A percentile compares a stretch with the other conserved stretches of the same genome.
phyloP scores from a whole-genome alignment of 2,113 vertebrate genomes.

The Silurus glanis region DNA sequence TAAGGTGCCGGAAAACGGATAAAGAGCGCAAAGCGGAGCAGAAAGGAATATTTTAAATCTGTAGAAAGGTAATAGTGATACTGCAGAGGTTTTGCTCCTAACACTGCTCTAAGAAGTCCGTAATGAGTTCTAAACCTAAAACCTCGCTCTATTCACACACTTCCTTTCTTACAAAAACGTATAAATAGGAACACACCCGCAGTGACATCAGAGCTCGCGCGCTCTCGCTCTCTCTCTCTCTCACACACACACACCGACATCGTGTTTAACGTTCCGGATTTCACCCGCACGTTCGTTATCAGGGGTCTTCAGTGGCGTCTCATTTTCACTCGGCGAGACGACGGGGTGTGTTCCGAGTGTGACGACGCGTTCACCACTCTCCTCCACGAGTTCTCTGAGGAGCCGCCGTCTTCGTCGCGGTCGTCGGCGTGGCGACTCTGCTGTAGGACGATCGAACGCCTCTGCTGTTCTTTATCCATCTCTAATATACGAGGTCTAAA shows the following conservation, averaged over 20 bases:
- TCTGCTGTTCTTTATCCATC: conserved; percentile 98
- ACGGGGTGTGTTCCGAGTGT: conserved; percentile 70
- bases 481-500: conserved; percentile 91
- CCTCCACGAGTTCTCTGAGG: conserved; percentile 89
- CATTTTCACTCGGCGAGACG: conserved; percentile 92
- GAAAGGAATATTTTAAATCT: background rate
- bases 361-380: conserved; percentile 65
- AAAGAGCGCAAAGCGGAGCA: background rate
- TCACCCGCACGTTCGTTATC: background rate
- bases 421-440: conserved; percentile 78
- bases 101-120: background rate
- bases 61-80: background rate
- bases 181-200: background rate
- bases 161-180: background rate
- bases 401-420: conserved; percentile 70
- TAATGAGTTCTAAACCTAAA: background rate
- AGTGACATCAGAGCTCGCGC: background rate
- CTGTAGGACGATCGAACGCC: conserved; percentile 82
- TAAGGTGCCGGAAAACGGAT: background rate
- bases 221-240: too few relatives aligned
- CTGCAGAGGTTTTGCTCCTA: background rate
- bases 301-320: conserved; percentile 83
- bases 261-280: background rate
- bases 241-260: background rate
- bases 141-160: background rate